Evolutionary conservation across 2,888 invertebrate genomes (phyloP).

Genomic region (Agrochola litura): DNA sequence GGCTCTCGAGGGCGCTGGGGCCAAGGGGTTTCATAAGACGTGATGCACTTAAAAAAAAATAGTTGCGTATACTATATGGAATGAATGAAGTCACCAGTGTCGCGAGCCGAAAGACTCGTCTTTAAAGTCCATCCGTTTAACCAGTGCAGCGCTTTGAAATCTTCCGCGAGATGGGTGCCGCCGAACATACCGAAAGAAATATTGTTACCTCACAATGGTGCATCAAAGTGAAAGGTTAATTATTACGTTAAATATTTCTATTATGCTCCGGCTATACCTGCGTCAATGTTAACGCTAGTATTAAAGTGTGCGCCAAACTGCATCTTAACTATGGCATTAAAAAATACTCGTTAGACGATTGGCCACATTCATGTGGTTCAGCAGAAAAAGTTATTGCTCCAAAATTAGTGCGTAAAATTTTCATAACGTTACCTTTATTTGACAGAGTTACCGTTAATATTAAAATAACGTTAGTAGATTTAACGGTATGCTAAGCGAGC

Average conservation of each 20-base stretch:
- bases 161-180: not conserved
- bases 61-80: slow-evolving; percentile 56
- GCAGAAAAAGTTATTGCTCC: not conserved
- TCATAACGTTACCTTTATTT: no score
- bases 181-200: not conserved
- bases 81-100: slow-evolving; percentile 60
- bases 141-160: slow-evolving; percentile 10
- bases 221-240: not conserved
- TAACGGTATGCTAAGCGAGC: no score
- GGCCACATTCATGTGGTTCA: not conserved
- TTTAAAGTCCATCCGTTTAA: slow-evolving; percentile 30
- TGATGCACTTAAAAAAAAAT: slow-evolving; percentile 60
- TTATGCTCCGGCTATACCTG: not conserved
- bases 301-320: not conserved
- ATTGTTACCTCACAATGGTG: not conserved
- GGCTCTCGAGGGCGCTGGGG: slow-evolving; percentile 27
- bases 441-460: no score
- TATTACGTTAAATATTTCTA: not conserved
- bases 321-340: not conserved
- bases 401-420: not conserved
- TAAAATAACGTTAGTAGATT: no score
- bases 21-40: slow-evolving; percentile 52
- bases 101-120: slow-evolving; percentile 19
- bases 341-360: not conserved
- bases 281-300: not conserved